Evolutionary conservation across 2,797 vertebrate genomes (phyloP).

Genomic region (Micropoecilia bifurca): DNA sequence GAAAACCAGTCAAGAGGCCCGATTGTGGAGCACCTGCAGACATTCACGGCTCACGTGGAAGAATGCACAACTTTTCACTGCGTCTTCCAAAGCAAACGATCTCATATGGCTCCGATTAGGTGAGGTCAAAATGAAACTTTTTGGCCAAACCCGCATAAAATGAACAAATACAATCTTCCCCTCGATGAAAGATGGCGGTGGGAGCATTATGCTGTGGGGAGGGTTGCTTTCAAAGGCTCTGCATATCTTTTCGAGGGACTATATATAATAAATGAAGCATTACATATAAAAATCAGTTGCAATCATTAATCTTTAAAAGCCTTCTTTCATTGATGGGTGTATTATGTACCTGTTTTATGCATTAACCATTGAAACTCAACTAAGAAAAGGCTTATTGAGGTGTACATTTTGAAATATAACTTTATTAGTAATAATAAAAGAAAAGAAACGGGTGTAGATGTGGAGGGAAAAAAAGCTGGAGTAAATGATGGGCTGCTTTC

Average conservation of each 20-base stretch:
- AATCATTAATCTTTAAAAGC: not conserved
- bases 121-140: not conserved
- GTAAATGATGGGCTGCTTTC: slow-evolving; percentile 36
- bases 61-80: not conserved
- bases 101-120: not conserved
- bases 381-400: not conserved
- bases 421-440: not conserved
- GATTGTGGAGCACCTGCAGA: not conserved
- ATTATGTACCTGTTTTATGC: not conserved
- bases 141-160: not conserved
- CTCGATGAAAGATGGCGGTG: not conserved
- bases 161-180: not conserved
- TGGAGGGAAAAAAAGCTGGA: slow-evolving; percentile 3
- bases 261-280: not conserved
- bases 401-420: not conserved
- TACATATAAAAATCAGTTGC: not conserved
- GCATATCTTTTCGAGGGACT: not conserved
- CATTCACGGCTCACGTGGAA: not conserved
- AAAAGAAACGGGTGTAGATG: not conserved
- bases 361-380: not conserved
- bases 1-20: not conserved
- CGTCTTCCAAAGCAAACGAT: not conserved
- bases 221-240: not conserved
- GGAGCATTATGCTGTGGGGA: not conserved
- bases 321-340: not conserved